Evolutionary conservation across 1,140 invertebrate species (phyloP), one percentile per base, ranked within the genome.

Genomic region (Drosophila sproati): DNA sequence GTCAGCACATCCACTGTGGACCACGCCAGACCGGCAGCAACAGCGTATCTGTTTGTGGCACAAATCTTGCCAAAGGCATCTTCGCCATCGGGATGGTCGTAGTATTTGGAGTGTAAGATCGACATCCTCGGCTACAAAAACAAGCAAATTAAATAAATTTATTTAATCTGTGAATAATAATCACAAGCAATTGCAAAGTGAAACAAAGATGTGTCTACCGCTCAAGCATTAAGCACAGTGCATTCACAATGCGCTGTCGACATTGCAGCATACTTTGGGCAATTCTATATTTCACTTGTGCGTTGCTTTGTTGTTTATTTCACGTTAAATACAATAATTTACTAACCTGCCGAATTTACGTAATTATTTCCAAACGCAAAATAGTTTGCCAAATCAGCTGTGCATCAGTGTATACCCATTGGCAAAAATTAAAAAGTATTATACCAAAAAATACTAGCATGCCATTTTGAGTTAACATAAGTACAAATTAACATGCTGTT

Each of bases 1-100:
- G 95, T 89, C 0, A 95, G 67, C 43, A 94, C 93, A 92, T 96
- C 96, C 34, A 93, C 78, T 20, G 94, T 93, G 2, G 93, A 94
- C 2, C 90, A 41, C 2, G 92, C 92, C 1, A 95, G 20, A 29
- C 95, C 94, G 6, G 91, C 72, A 0, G 93, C n/a, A 0, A 93
- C 67, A 0, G 94, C 94, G 80, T 94, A 94, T 93, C 95, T 96
- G 20, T 93, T 93, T 1, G 94, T 93, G n/a, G 93, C 94, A 63
- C 94, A 92, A 31, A 95, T 85, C 92, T 96, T 96, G 68, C 94
- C 93, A 50, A 94, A 91, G 34, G 95, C 94, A 83, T 96, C 95
- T 56, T 95, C 77, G 0, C 96, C 96, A 43, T 96, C 96, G 1
- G 96, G 96, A n/a, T 94, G 93, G 81, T 95, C 94, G 87, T 95